Percentiles rank a stretch among this genome's conserved stretches.
phyloP scores from a whole-genome alignment of 2,797 vertebrate species.

The Sebastes umbrosus region DNA sequence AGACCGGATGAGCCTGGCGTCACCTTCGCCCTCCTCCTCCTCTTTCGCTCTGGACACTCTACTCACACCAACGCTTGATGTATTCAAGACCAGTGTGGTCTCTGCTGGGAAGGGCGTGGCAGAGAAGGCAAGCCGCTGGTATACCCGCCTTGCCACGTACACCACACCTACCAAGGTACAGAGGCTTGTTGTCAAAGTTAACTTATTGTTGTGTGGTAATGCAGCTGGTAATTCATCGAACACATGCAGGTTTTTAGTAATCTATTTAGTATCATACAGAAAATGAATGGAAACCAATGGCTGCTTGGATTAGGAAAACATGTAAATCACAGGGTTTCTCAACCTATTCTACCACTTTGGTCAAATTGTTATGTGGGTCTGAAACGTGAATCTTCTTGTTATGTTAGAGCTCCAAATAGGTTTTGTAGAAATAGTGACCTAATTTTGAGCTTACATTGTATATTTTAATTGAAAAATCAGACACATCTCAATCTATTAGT shows the following conservation, averaged over 20 bases:
- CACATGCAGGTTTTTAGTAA: not conserved
- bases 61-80: constrained; percentile 89
- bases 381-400: not conserved
- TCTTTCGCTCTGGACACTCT: constrained; percentile 89
- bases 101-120: constrained; percentile 94
- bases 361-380: not conserved
- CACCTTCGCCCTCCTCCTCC: constrained; percentile 74
- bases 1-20: constrained; percentile 79
- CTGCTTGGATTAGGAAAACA: not conserved
- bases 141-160: constrained; percentile 89
- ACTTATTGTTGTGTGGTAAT: not conserved
- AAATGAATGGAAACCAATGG: not conserved
- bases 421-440: not conserved
- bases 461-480: not conserved
- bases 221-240: not conserved
- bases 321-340: not conserved
- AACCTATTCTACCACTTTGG: not conserved
- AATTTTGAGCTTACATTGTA: not conserved
- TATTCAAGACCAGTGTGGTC: constrained; percentile 91
- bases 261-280: not conserved
- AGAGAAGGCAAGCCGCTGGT: constrained; percentile 95
- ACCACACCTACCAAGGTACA: constrained; percentile 86
- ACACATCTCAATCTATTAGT: not conserved
- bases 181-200: too few relatives aligned
- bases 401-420: not conserved